Conservation (phyloP, 2,113 vertebrate species). For the rat (Rattus norvegicus) region GRCr8 NC_086035.1:41974501-41975000, state of each 20-base stretch:
- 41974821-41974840: not conserved
- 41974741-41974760: not conserved
- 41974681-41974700: not conserved
- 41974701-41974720: not conserved
- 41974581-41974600: too few relatives aligned
- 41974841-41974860: not conserved
- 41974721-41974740: not conserved
- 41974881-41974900: not conserved
- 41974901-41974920: fast-evolving
- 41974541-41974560: too few relatives aligned
- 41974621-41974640: not conserved
- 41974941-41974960: not conserved
- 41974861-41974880: not conserved
- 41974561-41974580: not conserved
- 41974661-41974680: not conserved
- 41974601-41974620: not conserved
- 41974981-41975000: not conserved
- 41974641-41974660: not conserved
- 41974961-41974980: not conserved
- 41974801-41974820: too few relatives aligned
- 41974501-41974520: not conserved
- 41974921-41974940: not conserved
- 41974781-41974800: not conserved
- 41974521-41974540: not conserved
- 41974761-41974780: too few relatives aligned